Evolutionary conservation across 1,140 invertebrate species (phyloP), one percentile per base, ranked within the genome.

Genomic region (Trachymyrmex septentrionalis): DNA sequence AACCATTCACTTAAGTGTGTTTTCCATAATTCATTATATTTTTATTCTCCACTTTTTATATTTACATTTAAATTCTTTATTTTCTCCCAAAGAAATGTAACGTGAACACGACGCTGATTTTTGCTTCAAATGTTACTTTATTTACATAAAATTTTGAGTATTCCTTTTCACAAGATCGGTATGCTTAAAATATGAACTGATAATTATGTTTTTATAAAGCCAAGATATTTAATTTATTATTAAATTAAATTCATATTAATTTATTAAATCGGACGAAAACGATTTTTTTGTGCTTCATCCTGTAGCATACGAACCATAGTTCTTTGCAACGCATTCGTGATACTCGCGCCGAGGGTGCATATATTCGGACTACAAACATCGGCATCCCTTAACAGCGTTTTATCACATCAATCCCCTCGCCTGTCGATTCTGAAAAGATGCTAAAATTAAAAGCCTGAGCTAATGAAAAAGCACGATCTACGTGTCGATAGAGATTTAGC

Each of bases 281-380:
- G 59, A 24, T 53, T 84, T 87, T 87, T 87, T 87, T 78, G 27
- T 86, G 88, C 85, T 53, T 48, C 88, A 24, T 24, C 84, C 87
- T 72, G 84, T 89, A 89, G 76, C 80, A 61, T 30, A 0, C 30
- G 24, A 55, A 24, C 38, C 57, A 67, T 38, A 71, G 84, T 77
- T 84, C 82, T 84, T 90, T 77, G 63, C 77, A 72, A 76, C 80
- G 81, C 82, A 87, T 76, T 80, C 89, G 59, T 44, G 73, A 61
- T 4, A 66, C 24, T 44, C 61, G 48, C 44, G 24, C n/a, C 21
- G 89, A 92, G 93, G 93, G 93, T 93, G 93, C 93, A 93, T 93
- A 93, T 92, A 93, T 93, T 93, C 90, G 85, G 81, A 88, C 82
- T 75, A 90, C 92, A 93, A 92, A 93, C 90, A 92, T 63, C 81